A percentile compares a stretch with the other conserved stretches of the same genome.
phyloP scores from a whole-genome alignment of 2,797 vertebrate genomes.

The Uromys caudimaculatus region DNA sequence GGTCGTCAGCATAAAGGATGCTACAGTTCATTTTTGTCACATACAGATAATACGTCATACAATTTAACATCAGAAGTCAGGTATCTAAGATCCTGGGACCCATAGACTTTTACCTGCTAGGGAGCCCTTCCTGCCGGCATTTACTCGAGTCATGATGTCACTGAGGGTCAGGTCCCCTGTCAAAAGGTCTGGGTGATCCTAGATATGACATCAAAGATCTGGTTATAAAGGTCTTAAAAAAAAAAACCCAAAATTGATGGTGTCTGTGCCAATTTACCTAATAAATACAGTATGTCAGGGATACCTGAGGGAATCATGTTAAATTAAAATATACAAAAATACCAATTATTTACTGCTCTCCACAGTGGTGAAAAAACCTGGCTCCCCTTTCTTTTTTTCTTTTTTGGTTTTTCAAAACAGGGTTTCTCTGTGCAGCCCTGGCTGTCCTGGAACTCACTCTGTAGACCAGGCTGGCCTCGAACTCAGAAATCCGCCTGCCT shows the following conservation, averaged over 20 bases:
- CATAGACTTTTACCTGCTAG: slow-evolving; percentile 89
- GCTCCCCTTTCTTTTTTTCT: not conserved
- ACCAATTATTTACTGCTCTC: slow-evolving; percentile 18
- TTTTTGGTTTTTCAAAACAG: too few species aligned
- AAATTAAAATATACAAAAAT: not conserved
- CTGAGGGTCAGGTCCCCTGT: slow-evolving; percentile 94
- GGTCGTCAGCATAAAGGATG: not conserved
- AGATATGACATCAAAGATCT: slow-evolving; percentile 41
- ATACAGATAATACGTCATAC: not conserved
- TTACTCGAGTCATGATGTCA: slow-evolving; percentile 96
- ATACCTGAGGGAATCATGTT: not conserved
- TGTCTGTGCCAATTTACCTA: not conserved
- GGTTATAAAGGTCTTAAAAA: slow-evolving; percentile 54
- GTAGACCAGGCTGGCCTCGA: too few species aligned
- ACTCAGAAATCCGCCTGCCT: too few species aligned
- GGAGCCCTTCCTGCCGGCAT: slow-evolving; percentile 95
- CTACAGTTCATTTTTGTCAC: not conserved
- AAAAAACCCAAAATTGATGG: not conserved
- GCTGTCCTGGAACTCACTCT: too few species aligned
- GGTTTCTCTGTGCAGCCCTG: too few species aligned
- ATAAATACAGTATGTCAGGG: not conserved
- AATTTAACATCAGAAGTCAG: not conserved
- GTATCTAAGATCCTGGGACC: not conserved
- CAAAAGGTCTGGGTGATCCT: slow-evolving; percentile 97
- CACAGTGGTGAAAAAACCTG: not conserved